Evolutionary conservation across 2,888 invertebrate species (phyloP), one percentile per base, ranked within the genome.

Genomic region (Pollenia angustigena): DNA sequence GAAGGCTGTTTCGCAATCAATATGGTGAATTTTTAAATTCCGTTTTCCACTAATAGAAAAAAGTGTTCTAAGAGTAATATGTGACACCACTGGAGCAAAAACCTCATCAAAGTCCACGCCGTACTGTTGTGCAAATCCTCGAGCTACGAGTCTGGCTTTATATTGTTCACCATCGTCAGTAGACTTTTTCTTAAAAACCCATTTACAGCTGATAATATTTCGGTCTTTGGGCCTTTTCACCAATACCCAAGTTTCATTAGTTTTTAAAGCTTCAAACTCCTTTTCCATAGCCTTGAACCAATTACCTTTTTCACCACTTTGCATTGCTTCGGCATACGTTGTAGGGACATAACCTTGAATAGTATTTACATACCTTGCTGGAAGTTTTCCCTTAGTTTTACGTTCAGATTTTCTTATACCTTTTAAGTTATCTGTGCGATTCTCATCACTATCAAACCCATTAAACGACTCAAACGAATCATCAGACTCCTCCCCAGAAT

Each of bases 241-340:
- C 23, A 75, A 23, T 42, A 18, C 46, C 75, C 75, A 83, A 52
- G 82, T 83, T n/a, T 58, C 12, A 48, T 82, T 82, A 1, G 54
- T 42, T 50, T 62, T 75, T 18, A 75, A 42, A 8, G 32, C 12
- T 32, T 56, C 48, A 44, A 72, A n/a, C 10, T 72, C 72, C 44
- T 44, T 48, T 56, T 52, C 56, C 81, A 62, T 81, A 42, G 72
- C 72, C n/a, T 48, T 12, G 11, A 54, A 23, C 74, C 64, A 66
- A 42, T 50, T 18, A 44, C 11, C 54, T n/a, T n/a, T 54, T 56
- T 72, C 44, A 71, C 42, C 32, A 50, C 71, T 42, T 56, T 71
- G 54, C 42, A 71, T 71, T 42, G 71, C 71, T 32, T 71, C 54
- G 16, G 16, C 71, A 56, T 71, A 71, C 16, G 54, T 56, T 32